Conservation (phyloP, 2,888 invertebrate species). For the Lacanobia wlatinum region DNA sequence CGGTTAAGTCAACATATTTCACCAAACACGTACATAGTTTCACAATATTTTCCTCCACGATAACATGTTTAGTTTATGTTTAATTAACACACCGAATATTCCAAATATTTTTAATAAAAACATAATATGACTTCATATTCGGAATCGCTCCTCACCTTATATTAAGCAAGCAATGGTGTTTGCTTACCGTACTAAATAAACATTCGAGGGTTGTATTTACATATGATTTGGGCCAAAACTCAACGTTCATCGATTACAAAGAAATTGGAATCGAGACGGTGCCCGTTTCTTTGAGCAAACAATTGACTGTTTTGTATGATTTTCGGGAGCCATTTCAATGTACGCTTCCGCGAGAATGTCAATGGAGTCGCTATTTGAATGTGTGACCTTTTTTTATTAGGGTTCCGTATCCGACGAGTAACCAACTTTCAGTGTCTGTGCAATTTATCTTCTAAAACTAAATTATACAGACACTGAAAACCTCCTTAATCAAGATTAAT, state of each 20-base stretch:
- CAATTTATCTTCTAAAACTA: too few relatives aligned
- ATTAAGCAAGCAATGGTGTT: constrained; percentile 47
- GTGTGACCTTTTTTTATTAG: constrained; percentile 60
- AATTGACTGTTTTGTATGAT: constrained; percentile 63
- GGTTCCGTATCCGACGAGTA: too few relatives aligned
- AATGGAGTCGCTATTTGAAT: constrained; percentile 55
- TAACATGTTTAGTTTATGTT: constrained; percentile 34
- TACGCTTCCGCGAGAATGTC: constrained; percentile 44
- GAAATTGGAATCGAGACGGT: constrained; percentile 60
- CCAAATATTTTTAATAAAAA: constrained; percentile 53
- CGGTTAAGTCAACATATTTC: constrained; percentile 17
- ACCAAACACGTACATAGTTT: background rate
- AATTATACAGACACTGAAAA: too few relatives aligned
- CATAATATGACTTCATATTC: constrained; percentile 35
- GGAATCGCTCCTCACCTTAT: constrained; percentile 42
- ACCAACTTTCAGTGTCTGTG: too few relatives aligned
- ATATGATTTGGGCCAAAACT: constrained; percentile 62
- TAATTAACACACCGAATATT: constrained; percentile 46
- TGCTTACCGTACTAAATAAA: constrained; percentile 60
- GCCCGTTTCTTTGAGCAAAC: constrained; percentile 60
- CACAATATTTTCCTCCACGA: constrained; percentile 13
- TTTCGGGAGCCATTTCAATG: constrained; percentile 55
- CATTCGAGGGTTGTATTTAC: constrained; percentile 55
- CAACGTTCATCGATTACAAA: constrained; percentile 63
- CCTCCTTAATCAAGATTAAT: too few relatives aligned